These are phyloP conservation scores for Camptogramma bilineatum DNA, from an alignment of 2,888 invertebrate genomes.

Conservation along the genomic window DNA sequence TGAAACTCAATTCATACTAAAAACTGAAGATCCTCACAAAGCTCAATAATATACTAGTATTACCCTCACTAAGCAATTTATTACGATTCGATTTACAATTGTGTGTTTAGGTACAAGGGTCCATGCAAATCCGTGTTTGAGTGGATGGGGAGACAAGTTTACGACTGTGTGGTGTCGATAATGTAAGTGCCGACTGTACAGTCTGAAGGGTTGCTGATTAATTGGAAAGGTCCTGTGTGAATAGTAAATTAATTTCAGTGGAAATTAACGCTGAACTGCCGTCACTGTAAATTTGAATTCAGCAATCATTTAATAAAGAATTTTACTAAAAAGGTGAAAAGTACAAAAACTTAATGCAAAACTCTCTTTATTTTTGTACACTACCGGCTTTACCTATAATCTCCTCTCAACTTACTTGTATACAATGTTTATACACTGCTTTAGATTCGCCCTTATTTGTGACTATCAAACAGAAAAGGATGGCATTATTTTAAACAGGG, in stretches of 20 bases:
- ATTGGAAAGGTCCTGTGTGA: constrained; percentile 49
- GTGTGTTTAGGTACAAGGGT: constrained; percentile 16
- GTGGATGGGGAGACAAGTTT: constrained; percentile 52
- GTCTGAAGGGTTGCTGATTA: constrained; percentile 49
- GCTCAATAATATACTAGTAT: neutral
- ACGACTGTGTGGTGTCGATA: constrained; percentile 62
- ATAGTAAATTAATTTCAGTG: constrained; percentile 43
- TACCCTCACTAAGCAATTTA: neutral
- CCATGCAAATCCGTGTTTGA: constrained; percentile 31
- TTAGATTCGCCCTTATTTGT: no score
- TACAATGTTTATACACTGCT: no score
- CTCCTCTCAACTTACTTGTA: no score
- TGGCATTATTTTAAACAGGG: no score
- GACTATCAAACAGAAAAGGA: no score
- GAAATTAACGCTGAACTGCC: neutral
- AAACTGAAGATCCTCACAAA: no score
- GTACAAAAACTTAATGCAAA: no score
- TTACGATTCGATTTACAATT: constrained; percentile 21
- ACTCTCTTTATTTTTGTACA: no score
- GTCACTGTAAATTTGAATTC: neutral
- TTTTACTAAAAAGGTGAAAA: no score
- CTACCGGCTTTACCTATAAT: no score
- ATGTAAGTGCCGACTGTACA: constrained; percentile 15
- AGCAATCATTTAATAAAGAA: no score
- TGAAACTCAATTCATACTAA: no score